These are phyloP conservation scores for Triplophysa siluroides DNA, from an alignment of 2,113 vertebrate species.

Conservation along the genomic window DNA sequence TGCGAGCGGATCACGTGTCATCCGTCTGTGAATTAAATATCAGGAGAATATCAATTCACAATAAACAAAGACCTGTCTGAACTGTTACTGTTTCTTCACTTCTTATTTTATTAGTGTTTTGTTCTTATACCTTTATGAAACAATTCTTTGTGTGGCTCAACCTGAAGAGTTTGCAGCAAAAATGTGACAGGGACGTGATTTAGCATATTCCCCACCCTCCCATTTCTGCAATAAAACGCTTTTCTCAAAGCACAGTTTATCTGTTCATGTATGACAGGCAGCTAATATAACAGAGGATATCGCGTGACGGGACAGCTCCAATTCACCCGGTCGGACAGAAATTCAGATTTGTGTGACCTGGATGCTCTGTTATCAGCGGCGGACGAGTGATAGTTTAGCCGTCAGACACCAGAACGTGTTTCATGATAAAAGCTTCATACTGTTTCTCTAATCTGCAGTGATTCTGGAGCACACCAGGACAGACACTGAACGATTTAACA, in stretches of 20 bases:
- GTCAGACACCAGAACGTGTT: conserved; percentile 6
- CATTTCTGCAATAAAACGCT: neutral
- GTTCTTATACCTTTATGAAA: too few relatives aligned
- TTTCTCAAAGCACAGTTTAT: neutral
- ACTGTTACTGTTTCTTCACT: neutral
- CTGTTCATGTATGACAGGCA: neutral
- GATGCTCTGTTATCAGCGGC: conserved; percentile 13
- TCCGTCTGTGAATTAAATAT: conserved; percentile 55
- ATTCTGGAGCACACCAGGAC: neutral
- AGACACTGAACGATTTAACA: neutral
- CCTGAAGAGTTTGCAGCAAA: too few relatives aligned
- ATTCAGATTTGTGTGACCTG: conserved; percentile 10
- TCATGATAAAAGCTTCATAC: conserved; percentile 22
- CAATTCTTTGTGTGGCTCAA: too few relatives aligned
- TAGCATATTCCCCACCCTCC: too few relatives aligned
- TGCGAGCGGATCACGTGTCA: conserved; percentile 51
- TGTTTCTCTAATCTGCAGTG: conserved; percentile 8
- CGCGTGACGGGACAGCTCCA: neutral
- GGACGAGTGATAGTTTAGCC: neutral
- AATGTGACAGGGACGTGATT: neutral
- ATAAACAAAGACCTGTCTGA: neutral
- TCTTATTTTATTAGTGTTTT: neutral
- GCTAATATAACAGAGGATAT: conserved; percentile 16
- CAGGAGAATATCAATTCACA: conserved; percentile 38
- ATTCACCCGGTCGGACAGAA: neutral